Evolutionary conservation across 35 echinoderm and acorn worm genomes (phyloP), one percentile per base, ranked within the genome.

Genomic region (Holothuria glaberrima): DNA sequence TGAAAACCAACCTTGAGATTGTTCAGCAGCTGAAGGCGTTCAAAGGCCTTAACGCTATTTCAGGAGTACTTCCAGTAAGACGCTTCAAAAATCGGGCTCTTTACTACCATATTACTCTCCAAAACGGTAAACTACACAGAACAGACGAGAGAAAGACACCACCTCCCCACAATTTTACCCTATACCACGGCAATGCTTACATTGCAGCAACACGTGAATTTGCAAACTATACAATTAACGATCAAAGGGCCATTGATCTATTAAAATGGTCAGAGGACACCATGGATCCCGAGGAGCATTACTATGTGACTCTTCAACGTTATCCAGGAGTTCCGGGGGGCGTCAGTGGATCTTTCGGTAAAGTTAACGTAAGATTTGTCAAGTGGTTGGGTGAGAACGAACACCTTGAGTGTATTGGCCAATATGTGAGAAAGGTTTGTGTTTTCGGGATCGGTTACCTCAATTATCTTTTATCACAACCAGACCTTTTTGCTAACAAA

Each of bases 401-500:
- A 16, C 33, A n/a, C n/a, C 93, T 83, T 13, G 41, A 88, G 5
- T 95, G 94, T 32, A 36, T 35, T 22, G 94, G 94, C 20, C 89
- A 85, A 45, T 65, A 73, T 31, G 90, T 93, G 5, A 62, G 91
- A 76, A 25, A 38, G 12, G 86, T 95, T 48, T 95, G 94, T 57
- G 68, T 95, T n/a, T 93, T 95, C 35, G 74, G 78, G 12, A n/a
- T 52, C 22, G 68, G 75, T n/a, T 92, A 92, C 58, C 71, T 95
- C 19, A 54, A 88, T 3, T 89, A 90, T 58, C 77, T 95, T 24
- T 9, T 30, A 3, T 52, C 20, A 27, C 48, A 21, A 34, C 94
- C 94, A 18, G 59, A 92, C 62, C 50, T 92, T 4, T 95, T 90
- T 86, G 94, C 77, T 5, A 92, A 93, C 60, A 95, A 95, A 78